Conservation (phyloP, 2,888 invertebrate species). For the Diarsia mendica region DNA sequence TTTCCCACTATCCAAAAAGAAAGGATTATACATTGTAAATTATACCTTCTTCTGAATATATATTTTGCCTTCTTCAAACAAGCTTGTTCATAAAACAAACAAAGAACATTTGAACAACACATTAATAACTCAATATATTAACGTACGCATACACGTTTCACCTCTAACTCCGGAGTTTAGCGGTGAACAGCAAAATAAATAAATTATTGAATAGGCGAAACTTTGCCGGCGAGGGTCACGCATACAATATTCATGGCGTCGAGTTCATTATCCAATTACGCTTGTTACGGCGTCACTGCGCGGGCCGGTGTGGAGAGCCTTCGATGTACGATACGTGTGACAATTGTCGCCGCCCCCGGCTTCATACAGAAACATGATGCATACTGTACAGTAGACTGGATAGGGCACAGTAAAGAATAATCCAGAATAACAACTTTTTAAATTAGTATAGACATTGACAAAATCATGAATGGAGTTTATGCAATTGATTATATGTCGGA, state of each 20-base stretch:
- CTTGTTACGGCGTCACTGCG: constrained; percentile 49
- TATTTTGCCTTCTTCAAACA: background rate
- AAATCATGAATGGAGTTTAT: too few relatives aligned
- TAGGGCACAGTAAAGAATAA: background rate
- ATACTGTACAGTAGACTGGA: background rate
- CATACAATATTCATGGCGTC: constrained; percentile 64
- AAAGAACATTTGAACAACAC: constrained; percentile 1
- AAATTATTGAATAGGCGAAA: constrained; percentile 54
- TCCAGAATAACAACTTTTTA: background rate
- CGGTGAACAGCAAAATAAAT: constrained; percentile 42
- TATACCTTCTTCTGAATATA: background rate
- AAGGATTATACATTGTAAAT: too few relatives aligned
- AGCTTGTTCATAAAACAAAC: background rate
- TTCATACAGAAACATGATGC: background rate
- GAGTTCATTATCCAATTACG: constrained; percentile 68
- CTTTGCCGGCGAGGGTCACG: constrained; percentile 52
- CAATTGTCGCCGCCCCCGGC: constrained; percentile 25
- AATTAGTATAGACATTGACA: background rate
- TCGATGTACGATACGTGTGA: constrained; percentile 48
- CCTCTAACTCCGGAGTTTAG: constrained; percentile 35
- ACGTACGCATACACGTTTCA: constrained; percentile 18
- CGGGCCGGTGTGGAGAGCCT: constrained; percentile 2
- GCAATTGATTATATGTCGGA: too few relatives aligned
- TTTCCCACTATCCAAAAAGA: too few relatives aligned
- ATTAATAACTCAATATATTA: constrained; percentile 9